Evolutionary conservation across 2,113 vertebrate genomes (phyloP).

Genomic region (Dicentrarchus labrax): DNA sequence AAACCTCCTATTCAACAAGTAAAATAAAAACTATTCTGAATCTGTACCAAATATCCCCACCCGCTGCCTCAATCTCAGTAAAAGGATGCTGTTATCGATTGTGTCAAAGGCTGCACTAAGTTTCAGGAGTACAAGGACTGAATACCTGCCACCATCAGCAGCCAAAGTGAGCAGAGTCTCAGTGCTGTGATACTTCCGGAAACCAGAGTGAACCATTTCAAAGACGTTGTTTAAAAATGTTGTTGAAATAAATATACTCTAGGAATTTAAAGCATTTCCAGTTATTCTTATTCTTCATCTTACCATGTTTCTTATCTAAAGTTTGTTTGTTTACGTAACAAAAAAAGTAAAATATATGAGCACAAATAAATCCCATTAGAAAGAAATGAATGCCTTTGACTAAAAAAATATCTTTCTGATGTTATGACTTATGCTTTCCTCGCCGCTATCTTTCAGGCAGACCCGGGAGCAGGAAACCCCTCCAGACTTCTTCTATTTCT

Average conservation of each 20-base stretch:
- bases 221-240: too few species aligned
- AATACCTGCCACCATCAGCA: too few species aligned
- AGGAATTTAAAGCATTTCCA: neutral
- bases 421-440: neutral
- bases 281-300: neutral
- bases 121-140: too few species aligned
- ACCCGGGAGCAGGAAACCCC: slow-evolving; percentile 97
- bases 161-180: too few species aligned
- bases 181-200: neutral
- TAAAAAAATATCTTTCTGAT: neutral
- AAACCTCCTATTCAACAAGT: too few species aligned
- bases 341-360: neutral
- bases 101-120: too few species aligned
- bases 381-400: neutral
- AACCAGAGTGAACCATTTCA: too few species aligned
- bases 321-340: neutral
- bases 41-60: too few species aligned
- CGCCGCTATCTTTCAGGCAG: slow-evolving; percentile 85
- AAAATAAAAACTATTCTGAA: too few species aligned
- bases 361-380: neutral
- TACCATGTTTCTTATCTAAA: neutral
- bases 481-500: slow-evolving; percentile 99
- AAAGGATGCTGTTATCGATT: too few species aligned
- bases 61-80: too few species aligned
- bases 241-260: neutral